Conservation (phyloP, 2,888 invertebrate species). For the Hyposoter dolosus region DNA sequence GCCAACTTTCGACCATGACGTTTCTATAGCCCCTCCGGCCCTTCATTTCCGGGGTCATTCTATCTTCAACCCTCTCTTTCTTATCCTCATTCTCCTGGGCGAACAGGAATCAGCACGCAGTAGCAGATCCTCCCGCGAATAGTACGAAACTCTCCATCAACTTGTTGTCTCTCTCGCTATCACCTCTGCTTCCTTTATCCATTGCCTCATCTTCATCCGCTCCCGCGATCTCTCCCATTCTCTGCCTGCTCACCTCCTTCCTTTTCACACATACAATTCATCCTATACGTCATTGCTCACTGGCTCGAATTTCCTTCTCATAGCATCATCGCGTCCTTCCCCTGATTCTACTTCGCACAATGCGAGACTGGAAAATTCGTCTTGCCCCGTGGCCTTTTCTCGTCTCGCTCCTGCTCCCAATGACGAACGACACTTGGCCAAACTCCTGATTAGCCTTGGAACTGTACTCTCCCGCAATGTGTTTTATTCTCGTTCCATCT, state of each 20-base stretch:
- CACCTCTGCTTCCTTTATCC: slow-evolving; percentile 48
- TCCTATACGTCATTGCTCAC: not conserved
- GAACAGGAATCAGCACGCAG: slow-evolving; percentile 11
- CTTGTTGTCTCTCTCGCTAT: slow-evolving; percentile 61
- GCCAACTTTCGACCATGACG: slow-evolving; percentile 69
- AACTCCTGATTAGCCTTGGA: slow-evolving; percentile 68
- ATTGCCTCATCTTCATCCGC: not conserved
- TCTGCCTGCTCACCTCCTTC: not conserved
- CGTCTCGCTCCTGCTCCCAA: slow-evolving; percentile 47
- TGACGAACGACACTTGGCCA: slow-evolving; percentile 68
- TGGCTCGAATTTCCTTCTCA: slow-evolving; percentile 6
- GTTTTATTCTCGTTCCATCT: slow-evolving; percentile 22
- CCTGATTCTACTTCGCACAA: slow-evolving; percentile 15
- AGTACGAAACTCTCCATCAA: slow-evolving; percentile 69
- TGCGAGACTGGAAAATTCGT: slow-evolving; percentile 54
- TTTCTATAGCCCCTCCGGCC: slow-evolving; percentile 55
- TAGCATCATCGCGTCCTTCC: slow-evolving; percentile 32
- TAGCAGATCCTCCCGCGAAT: slow-evolving; percentile 56
- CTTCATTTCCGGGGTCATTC: slow-evolving; percentile 36
- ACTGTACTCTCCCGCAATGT: not conserved
- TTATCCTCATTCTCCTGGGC: slow-evolving; percentile 1
- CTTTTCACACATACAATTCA: not conserved
- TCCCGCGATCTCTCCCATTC: not conserved
- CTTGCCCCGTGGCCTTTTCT: slow-evolving; percentile 1
- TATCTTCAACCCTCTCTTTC: not conserved